Evolutionary conservation across 2,113 vertebrate genomes (phyloP).

Genomic region (Orientallactaga bullata): DNA sequence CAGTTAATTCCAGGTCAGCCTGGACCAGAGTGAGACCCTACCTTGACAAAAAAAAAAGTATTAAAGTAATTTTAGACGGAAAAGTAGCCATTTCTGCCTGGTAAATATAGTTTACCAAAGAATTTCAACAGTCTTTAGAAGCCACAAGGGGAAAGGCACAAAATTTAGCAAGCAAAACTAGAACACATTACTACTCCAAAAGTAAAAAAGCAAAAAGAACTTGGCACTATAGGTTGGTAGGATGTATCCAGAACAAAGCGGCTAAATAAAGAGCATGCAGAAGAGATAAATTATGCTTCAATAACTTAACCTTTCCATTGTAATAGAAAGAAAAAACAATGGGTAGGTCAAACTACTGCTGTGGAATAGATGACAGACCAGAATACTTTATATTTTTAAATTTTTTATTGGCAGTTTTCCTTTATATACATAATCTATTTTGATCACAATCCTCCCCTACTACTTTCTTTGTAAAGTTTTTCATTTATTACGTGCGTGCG

Average conservation of each 20-base stretch:
- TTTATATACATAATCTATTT: too few relatives aligned
- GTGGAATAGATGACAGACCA: background rate
- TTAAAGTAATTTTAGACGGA: constrained; percentile 20
- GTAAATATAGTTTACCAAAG: background rate
- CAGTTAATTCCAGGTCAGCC: too few relatives aligned
- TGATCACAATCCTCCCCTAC: too few relatives aligned
- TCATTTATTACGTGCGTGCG: too few relatives aligned
- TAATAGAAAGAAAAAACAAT: background rate
- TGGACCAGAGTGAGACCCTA: too few relatives aligned
- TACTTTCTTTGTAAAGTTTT: too few relatives aligned
- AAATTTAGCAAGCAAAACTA: constrained; percentile 16
- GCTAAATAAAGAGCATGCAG: background rate
- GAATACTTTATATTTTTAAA: background rate
- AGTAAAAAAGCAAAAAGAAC: constrained; percentile 41
- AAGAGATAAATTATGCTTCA: background rate
- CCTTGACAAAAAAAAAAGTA: too few relatives aligned
- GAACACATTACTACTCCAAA: background rate
- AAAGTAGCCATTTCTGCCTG: constrained; percentile 34
- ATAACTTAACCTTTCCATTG: background rate
- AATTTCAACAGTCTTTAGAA: constrained; percentile 17
- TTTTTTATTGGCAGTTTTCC: too few relatives aligned
- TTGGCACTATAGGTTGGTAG: background rate
- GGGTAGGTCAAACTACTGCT: background rate
- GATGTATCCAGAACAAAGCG: background rate
- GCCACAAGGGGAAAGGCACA: constrained; percentile 26